A percentile compares a stretch with the other conserved stretches of the same genome.
These are phyloP conservation scores for Amphipoea oculea DNA, from an alignment of 2,888 invertebrate genomes.

Conservation along the genomic window DNA sequence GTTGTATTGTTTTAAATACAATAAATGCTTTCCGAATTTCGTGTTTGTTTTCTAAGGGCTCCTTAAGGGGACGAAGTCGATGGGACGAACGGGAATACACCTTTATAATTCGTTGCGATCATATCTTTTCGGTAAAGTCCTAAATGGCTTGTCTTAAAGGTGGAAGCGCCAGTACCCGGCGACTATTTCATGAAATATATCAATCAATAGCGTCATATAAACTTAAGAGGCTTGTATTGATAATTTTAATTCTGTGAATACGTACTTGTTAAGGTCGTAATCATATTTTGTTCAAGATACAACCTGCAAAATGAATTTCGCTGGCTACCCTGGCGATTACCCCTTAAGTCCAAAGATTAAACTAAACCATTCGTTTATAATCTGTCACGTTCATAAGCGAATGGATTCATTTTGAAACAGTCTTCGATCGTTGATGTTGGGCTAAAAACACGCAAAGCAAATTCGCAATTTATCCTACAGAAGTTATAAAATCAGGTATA, in stretches of 20 bases:
- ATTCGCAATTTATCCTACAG: slow-evolving; percentile 14
- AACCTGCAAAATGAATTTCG: not conserved
- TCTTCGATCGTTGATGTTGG: not conserved
- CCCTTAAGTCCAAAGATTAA: not conserved
- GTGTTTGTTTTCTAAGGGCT: too few relatives aligned
- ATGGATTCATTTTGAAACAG: not conserved
- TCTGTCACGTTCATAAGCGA: not conserved
- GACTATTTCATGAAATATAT: too few relatives aligned
- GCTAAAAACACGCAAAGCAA: not conserved
- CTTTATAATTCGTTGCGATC: not conserved
- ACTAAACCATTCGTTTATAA: not conserved
- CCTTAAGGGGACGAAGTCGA: too few relatives aligned
- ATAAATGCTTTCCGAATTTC: too few relatives aligned
- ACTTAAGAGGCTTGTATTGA: not conserved
- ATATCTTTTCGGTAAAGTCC: too few relatives aligned
- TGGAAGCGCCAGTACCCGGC: too few relatives aligned
- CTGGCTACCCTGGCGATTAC: not conserved
- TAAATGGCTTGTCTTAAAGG: too few relatives aligned
- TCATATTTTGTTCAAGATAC: not conserved
- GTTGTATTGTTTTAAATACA: too few relatives aligned
- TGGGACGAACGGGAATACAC: too few relatives aligned
- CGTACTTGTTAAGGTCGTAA: not conserved
- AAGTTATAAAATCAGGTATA: slow-evolving; percentile 57
- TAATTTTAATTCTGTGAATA: not conserved
- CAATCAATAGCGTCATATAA: too few relatives aligned